phyloP scores from a whole-genome alignment of 2,113 vertebrate species.

The Triplophysa rosa region DNA sequence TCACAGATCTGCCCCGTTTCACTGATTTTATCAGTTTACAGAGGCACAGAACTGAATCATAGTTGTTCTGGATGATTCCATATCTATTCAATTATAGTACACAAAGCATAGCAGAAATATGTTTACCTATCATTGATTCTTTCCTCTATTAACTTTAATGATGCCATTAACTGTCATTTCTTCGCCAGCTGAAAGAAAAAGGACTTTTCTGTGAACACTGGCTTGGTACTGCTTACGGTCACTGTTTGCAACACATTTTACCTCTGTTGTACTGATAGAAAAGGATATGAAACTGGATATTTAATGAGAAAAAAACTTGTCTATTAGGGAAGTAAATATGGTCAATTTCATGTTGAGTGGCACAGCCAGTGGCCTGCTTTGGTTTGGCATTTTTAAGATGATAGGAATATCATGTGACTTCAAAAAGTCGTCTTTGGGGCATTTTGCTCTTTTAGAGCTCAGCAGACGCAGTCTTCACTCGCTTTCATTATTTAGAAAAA shows the following conservation, averaged over 20 bases:
- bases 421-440: too few relatives aligned
- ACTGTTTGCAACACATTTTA: constrained; percentile 13
- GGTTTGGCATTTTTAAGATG: too few relatives aligned
- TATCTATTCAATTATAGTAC: constrained; percentile 37
- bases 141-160: constrained; percentile 36
- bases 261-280: background rate
- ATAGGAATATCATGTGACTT: too few relatives aligned
- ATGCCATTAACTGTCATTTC: constrained; percentile 31
- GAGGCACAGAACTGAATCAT: constrained; percentile 12
- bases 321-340: too few relatives aligned
- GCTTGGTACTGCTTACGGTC: background rate
- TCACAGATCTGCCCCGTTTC: constrained; percentile 1
- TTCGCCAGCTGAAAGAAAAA: background rate
- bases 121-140: constrained; percentile 36
- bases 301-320: background rate
- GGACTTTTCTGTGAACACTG: background rate
- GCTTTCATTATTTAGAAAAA: too few relatives aligned
- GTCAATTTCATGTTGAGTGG: too few relatives aligned
- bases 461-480: too few relatives aligned
- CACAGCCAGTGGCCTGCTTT: too few relatives aligned
- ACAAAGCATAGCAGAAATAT: constrained; percentile 14
- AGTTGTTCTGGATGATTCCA: constrained; percentile 28
- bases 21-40: constrained; percentile 21
- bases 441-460: too few relatives aligned
- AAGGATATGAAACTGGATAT: background rate